These are phyloP conservation scores for Netelia inedita DNA, from an alignment of 2,888 invertebrate species.

Conservation along the genomic window DNA sequence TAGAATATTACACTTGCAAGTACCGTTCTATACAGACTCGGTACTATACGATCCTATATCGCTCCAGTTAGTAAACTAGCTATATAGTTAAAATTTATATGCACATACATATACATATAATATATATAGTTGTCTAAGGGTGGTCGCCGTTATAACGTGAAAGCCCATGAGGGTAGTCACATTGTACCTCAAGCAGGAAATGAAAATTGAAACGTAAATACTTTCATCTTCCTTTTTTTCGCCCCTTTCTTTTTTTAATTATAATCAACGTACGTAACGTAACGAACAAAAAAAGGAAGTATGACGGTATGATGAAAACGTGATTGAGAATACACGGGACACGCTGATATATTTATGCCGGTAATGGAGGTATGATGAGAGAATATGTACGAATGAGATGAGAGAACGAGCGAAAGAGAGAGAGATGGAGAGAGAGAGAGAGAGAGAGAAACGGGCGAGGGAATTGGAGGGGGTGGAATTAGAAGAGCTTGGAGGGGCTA, in stretches of 20 bases:
- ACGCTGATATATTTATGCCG: conserved; percentile 6
- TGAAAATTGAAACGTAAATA: not conserved
- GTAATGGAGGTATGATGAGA: conserved; percentile 17
- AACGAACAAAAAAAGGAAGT: too few species aligned
- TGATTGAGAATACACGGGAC: too few species aligned
- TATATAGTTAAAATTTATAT: not conserved
- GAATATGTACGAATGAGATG: conserved; percentile 3
- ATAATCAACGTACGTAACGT: not conserved
- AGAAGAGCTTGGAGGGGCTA: conserved; percentile 62
- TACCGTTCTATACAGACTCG: conserved; percentile 1
- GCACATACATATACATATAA: not conserved
- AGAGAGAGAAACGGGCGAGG: not conserved
- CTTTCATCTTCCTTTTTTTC: not conserved
- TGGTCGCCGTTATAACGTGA: not conserved
- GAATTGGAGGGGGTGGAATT: conserved; percentile 35
- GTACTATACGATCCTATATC: too few species aligned
- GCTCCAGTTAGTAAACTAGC: not conserved
- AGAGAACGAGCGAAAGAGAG: too few species aligned
- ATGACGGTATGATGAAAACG: too few species aligned
- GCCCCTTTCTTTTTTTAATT: not conserved
- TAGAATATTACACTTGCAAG: conserved; percentile 56
- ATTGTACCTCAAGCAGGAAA: not conserved
- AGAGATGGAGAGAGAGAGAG: not conserved
- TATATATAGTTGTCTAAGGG: too few species aligned
- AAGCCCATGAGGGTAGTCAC: not conserved